These are phyloP conservation scores for Triops cancriformis DNA, from an alignment of 1,140 invertebrate genomes.

Conservation along the genomic window DNA sequence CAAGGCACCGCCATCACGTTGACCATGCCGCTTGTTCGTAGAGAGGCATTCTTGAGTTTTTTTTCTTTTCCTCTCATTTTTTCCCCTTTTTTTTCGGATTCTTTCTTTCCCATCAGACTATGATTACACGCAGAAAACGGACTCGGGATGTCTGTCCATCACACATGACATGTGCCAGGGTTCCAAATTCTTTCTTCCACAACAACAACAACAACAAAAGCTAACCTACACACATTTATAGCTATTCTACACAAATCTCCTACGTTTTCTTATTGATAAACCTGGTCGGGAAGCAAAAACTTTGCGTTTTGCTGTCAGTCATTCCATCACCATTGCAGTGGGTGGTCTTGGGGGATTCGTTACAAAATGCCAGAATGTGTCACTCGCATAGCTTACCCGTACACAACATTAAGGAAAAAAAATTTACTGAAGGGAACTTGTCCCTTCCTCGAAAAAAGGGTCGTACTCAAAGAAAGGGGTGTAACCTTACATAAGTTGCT, in stretches of 20 bases:
- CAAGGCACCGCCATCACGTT: neutral
- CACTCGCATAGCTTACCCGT: neutral
- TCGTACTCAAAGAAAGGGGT: too few relatives aligned
- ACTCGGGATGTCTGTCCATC: neutral
- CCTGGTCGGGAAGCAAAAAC: neutral
- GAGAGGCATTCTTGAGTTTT: slow-evolving; percentile 11
- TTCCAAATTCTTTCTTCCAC: neutral
- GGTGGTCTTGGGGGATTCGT: neutral
- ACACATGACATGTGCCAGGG: neutral
- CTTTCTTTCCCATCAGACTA: neutral
- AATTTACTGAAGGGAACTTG: too few relatives aligned
- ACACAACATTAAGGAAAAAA: neutral
- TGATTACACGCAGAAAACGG: neutral
- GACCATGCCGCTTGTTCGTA: neutral
- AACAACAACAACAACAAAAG: neutral
- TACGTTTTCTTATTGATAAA: neutral
- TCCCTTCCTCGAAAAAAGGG: too few relatives aligned
- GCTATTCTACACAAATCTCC: neutral
- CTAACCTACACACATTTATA: neutral
- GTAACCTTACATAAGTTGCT: too few relatives aligned
- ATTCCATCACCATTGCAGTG: neutral
- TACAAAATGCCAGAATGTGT: neutral
- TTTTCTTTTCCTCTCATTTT: neutral
- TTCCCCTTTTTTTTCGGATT: neutral
- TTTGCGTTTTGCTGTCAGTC: neutral